Percentiles rank a stretch among this genome's conserved stretches.
phyloP scores from a whole-genome alignment of 2,797 vertebrate species.

The Calcarius lapponicus region DNA sequence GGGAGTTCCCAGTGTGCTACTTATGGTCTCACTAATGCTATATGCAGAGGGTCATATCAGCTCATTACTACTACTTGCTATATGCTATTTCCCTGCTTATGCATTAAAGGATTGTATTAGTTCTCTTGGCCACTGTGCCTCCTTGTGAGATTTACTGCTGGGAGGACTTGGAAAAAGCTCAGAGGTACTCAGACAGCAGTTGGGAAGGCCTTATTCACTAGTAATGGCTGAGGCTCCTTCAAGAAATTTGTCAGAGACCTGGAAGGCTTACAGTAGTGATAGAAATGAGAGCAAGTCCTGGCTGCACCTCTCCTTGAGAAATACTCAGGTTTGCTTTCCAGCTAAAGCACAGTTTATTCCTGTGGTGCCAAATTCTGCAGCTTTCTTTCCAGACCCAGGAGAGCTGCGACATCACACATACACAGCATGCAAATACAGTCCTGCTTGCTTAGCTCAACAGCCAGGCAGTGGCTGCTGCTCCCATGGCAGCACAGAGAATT shows the following conservation, averaged over 20 bases:
- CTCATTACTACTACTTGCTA: background rate
- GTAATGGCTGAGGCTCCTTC: background rate
- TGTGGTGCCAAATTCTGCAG: background rate
- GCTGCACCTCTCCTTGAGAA: background rate
- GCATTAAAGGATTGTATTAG: background rate
- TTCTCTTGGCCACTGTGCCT: background rate
- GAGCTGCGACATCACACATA: background rate
- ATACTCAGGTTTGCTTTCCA: background rate
- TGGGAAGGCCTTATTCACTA: background rate
- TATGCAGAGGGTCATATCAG: slow-evolving; percentile 17
- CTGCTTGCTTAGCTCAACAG: background rate
- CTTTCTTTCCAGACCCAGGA: background rate
- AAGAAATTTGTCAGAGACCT: slow-evolving; percentile 24
- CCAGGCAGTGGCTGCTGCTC: background rate
- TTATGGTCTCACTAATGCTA: slow-evolving; percentile 12
- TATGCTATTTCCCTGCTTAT: background rate
- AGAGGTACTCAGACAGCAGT: background rate
- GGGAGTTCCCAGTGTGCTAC: background rate
- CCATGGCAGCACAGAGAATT: background rate
- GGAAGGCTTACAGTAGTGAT: background rate
- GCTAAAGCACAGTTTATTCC: background rate
- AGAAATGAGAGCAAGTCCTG: slow-evolving; percentile 19
- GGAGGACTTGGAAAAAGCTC: slow-evolving; percentile 6
- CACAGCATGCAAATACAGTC: background rate
- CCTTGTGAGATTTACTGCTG: slow-evolving; percentile 5